These are phyloP conservation scores for Hyles vespertilio DNA, from an alignment of 1,140 invertebrate species.

Conservation along the genomic window DNA sequence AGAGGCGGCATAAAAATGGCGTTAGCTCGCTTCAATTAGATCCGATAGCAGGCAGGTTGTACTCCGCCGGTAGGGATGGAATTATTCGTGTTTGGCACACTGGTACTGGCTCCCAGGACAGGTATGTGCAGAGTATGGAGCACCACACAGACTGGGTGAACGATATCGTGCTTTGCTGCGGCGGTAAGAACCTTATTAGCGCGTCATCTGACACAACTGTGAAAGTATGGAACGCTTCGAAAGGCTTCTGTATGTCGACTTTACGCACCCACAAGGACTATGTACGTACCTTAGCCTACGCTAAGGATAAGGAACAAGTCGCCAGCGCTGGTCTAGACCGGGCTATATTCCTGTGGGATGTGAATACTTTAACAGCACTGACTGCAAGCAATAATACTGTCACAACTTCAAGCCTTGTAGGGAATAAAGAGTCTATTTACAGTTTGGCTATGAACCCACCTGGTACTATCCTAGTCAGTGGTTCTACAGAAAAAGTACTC, in stretches of 20 bases:
- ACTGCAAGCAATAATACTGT: conserved; percentile 99
- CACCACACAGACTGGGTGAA: conserved; percentile 99
- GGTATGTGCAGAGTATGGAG: conserved; percentile 96
- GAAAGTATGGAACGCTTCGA: conserved; percentile 99
- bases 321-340: conserved; percentile 98
- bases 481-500: conserved; percentile 97
- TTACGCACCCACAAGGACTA: conserved; percentile 99
- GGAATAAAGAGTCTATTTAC: conserved; percentile 99
- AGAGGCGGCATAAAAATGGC: conserved; percentile 94
- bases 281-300: conserved; percentile 98
- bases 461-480: conserved; percentile 96
- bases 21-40: conserved; percentile 98
- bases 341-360: conserved; percentile 99
- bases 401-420: conserved; percentile 96
- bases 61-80: conserved; percentile 98
- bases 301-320: conserved; percentile 96
- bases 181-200: conserved; percentile 97
- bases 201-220: conserved; percentile 99
- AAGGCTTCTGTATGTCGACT: conserved; percentile 99
- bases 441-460: conserved; percentile 98
- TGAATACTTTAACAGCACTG: conserved; percentile 97
- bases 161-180: conserved; percentile 98
- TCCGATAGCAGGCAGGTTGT: conserved; percentile 89
- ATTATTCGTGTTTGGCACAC: conserved; percentile 98
- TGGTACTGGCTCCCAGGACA: conserved; percentile 77